Conservation (phyloP, 2,797 vertebrate species). For the Molossus molossus region DNA sequence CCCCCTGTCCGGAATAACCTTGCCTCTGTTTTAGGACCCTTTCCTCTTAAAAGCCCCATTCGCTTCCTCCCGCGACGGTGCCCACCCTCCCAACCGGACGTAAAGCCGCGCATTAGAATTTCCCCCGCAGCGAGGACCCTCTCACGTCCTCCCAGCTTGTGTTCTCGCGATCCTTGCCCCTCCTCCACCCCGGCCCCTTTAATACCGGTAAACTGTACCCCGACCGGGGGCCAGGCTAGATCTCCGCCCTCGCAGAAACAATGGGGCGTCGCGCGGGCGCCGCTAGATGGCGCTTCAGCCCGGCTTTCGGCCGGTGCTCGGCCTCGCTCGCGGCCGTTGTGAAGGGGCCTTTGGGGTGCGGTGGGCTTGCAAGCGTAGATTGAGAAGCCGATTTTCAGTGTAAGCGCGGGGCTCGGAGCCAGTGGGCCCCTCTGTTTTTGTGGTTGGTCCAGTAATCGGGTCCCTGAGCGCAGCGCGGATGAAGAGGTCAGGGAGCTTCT, state of each 20-base stretch:
- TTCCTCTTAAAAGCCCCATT: not conserved
- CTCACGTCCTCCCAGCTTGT: not conserved
- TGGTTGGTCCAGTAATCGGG: not conserved
- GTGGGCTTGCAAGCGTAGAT: not conserved
- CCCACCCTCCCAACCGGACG: not conserved
- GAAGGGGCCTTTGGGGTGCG: not conserved
- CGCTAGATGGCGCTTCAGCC: conserved; percentile 85
- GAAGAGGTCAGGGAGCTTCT: not conserved
- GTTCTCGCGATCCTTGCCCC: not conserved
- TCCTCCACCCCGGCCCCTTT: not conserved
- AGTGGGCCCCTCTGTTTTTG: not conserved
- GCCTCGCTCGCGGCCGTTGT: not conserved
- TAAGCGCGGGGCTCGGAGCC: not conserved
- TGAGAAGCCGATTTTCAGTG: not conserved
- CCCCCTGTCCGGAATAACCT: too few species aligned
- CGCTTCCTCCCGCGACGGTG: not conserved
- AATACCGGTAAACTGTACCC: not conserved
- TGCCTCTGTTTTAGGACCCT: not conserved
- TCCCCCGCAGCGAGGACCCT: not conserved
- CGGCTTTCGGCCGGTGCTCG: not conserved
- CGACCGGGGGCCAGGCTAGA: not conserved
- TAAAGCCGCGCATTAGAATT: not conserved
- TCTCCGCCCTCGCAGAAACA: not conserved
- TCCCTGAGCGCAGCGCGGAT: not conserved
- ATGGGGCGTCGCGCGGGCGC: not conserved